Evolutionary conservation across 2,797 vertebrate species (phyloP).

Genomic region (Merluccius polli): DNA sequence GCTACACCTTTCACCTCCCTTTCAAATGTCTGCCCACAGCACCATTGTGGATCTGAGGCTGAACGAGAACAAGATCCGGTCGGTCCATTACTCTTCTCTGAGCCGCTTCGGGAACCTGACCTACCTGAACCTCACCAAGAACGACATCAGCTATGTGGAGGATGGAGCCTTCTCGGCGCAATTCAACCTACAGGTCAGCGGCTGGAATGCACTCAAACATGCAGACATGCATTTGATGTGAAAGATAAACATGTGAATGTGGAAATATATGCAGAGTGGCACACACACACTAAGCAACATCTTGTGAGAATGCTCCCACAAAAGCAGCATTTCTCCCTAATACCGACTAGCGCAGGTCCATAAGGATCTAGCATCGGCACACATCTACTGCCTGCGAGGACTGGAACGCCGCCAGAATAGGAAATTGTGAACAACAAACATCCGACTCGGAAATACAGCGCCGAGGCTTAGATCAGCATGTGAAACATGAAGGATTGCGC

Average conservation of each 20-base stretch:
- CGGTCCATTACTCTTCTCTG: slow-evolving; percentile 90
- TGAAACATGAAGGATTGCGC: slow-evolving; percentile 49
- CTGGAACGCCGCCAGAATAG: slow-evolving; percentile 50
- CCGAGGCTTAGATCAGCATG: slow-evolving; percentile 52
- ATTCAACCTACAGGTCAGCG: slow-evolving; percentile 89
- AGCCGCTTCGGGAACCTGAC: slow-evolving; percentile 98
- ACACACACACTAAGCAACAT: slow-evolving; percentile 12
- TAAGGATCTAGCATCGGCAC: slow-evolving; percentile 48
- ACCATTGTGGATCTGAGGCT: slow-evolving; percentile 96
- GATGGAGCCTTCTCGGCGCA: slow-evolving; percentile 95
- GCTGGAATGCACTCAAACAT: neutral
- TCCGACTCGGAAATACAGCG: slow-evolving; percentile 41
- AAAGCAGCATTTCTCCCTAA: slow-evolving; percentile 68
- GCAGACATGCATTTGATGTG: neutral
- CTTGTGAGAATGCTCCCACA: neutral
- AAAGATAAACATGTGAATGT: neutral
- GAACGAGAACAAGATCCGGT: slow-evolving; percentile 97
- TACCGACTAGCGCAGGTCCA: slow-evolving; percentile 43
- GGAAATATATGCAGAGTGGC: neutral
- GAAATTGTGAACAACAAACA: slow-evolving; percentile 48
- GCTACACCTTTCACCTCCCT: slow-evolving; percentile 3
- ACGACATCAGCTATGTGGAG: slow-evolving; percentile 93
- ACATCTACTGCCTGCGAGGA: slow-evolving; percentile 25
- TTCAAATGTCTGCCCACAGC: slow-evolving; percentile 60
- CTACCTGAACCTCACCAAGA: slow-evolving; percentile 98